phyloP scores from a whole-genome alignment of 2,113 vertebrate genomes.

The Pangasianodon gigas region DNA sequence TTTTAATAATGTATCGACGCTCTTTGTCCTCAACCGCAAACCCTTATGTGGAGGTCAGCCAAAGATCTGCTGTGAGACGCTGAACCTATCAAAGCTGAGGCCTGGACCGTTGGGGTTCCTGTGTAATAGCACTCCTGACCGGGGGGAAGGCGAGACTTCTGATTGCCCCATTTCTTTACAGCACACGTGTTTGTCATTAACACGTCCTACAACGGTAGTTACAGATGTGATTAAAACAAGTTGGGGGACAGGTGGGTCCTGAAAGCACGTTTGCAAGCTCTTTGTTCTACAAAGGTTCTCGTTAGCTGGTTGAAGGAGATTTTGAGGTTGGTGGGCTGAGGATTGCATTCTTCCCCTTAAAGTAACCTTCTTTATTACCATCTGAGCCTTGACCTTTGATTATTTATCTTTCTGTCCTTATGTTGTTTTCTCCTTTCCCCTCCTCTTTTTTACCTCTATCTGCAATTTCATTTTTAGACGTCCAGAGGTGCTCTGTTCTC shows the following conservation, averaged over 20 bases:
- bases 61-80: not conserved
- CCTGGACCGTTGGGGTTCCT: slow-evolving; percentile 18
- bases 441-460: not conserved
- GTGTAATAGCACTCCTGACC: slow-evolving; percentile 33
- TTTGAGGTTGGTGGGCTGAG: slow-evolving; percentile 28
- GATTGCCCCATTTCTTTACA: slow-evolving; percentile 48
- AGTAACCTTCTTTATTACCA: slow-evolving; percentile 18
- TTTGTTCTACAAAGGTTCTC: slow-evolving; percentile 44
- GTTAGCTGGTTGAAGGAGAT: slow-evolving; percentile 25
- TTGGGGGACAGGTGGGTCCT: slow-evolving; percentile 54
- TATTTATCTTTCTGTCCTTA: slow-evolving; percentile 45
- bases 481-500: slow-evolving; percentile 12
- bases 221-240: slow-evolving; percentile 56
- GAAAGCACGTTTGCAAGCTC: slow-evolving; percentile 40
- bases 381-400: slow-evolving; percentile 43
- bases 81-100: slow-evolving; percentile 45
- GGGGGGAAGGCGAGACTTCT: slow-evolving; percentile 32
- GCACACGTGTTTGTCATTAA: slow-evolving; percentile 60
- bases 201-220: slow-evolving; percentile 55
- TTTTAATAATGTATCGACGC: slow-evolving; percentile 44
- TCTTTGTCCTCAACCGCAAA: slow-evolving; percentile 41
- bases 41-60: slow-evolving; percentile 45
- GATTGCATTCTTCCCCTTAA: slow-evolving; percentile 9
- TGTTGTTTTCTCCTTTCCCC: slow-evolving; percentile 12
- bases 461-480: slow-evolving; percentile 43